Conservation (phyloP, 2,797 vertebrate genomes). For the Rhynchonycteris naso region DNA sequence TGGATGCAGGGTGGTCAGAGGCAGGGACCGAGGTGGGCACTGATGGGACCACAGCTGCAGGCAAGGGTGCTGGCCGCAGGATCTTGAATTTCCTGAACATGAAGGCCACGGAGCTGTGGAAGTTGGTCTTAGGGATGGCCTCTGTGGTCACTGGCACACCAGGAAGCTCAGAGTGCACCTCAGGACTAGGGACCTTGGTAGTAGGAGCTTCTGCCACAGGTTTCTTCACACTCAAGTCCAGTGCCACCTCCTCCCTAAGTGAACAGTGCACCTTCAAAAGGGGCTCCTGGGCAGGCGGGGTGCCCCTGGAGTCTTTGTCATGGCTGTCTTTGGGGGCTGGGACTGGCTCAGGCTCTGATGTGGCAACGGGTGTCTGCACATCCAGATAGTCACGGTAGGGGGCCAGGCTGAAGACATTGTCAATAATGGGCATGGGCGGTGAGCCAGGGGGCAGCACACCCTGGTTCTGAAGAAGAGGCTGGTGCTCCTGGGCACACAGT, state of each 20-base stretch:
- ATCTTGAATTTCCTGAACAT: conserved; percentile 87
- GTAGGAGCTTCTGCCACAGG: not conserved
- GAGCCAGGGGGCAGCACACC: conserved; percentile 74
- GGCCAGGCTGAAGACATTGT: conserved; percentile 95
- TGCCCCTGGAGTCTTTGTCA: not conserved
- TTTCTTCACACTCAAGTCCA: conserved; percentile 88
- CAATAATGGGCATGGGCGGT: conserved; percentile 95
- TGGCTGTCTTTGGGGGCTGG: not conserved
- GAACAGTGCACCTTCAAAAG: accelerated
- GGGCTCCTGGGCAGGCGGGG: not conserved
- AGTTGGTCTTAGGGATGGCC: conserved; percentile 75
- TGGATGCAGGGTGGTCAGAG: not conserved
- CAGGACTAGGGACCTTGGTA: not conserved
- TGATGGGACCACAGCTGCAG: not conserved
- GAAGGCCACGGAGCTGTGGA: conserved; percentile 85
- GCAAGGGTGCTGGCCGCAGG: conserved; percentile 45
- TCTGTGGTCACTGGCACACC: conserved; percentile 42
- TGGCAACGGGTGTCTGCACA: not conserved
- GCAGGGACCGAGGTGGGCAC: not conserved
- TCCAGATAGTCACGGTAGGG: conserved; percentile 91
- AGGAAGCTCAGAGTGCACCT: not conserved
- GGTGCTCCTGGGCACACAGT: not conserved
- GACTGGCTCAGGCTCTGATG: not conserved
- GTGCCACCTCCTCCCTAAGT: conserved; percentile 51
- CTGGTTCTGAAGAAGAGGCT: accelerated